These are phyloP conservation scores for Ceyx melanurus DNA, from an alignment of 2,113 vertebrate genomes.

Conservation along the genomic window DNA sequence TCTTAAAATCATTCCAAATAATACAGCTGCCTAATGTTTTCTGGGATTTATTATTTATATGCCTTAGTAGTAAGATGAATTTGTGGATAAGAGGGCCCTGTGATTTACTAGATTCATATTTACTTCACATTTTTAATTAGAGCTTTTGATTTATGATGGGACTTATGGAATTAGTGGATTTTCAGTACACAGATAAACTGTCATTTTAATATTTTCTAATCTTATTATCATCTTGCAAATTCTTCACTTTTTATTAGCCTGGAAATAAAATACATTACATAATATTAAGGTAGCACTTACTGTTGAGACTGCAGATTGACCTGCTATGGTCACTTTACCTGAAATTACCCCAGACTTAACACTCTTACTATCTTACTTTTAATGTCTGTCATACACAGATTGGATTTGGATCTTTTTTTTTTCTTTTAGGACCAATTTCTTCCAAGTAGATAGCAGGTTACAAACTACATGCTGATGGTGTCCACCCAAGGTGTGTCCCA, in stretches of 20 bases:
- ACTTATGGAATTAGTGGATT: not conserved
- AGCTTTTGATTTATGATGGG: not conserved
- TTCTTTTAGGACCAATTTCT: not conserved
- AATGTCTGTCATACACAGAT: not conserved
- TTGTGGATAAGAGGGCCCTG: not conserved
- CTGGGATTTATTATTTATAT: conserved; percentile 5
- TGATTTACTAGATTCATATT: not conserved
- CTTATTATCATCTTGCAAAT: not conserved
- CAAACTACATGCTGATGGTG: not conserved
- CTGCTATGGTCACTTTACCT: not conserved
- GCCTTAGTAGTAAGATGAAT: not conserved
- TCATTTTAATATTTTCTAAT: not conserved
- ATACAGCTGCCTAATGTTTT: not conserved
- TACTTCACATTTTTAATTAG: conserved; percentile 25
- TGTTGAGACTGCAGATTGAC: not conserved
- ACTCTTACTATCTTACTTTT: not conserved
- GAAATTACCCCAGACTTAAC: not conserved
- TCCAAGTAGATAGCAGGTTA: not conserved
- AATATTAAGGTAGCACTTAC: not conserved
- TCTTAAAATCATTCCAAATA: not conserved
- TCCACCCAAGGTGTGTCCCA: not conserved
- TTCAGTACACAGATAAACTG: not conserved
- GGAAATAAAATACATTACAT: not conserved
- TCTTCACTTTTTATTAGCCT: not conserved
- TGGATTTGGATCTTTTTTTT: not conserved